These are phyloP conservation scores for Odobenus rosmarus DNA, from an alignment of 2,113 vertebrate genomes.

Conservation along the genomic window DNA sequence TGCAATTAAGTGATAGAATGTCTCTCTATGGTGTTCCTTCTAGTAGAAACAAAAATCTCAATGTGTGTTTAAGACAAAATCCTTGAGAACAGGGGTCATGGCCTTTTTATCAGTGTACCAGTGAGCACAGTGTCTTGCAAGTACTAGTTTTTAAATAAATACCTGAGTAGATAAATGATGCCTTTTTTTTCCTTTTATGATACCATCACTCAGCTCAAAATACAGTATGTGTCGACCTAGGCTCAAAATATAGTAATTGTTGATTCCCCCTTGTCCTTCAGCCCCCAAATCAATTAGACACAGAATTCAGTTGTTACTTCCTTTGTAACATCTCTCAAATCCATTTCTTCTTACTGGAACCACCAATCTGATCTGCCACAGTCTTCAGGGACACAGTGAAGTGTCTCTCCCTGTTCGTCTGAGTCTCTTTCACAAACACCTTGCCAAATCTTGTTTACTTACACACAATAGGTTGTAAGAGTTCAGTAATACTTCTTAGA, in stretches of 20 bases:
- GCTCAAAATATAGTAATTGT: not conserved
- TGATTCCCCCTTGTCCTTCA: not conserved
- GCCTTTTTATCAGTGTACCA: not conserved
- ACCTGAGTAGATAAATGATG: not conserved
- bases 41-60: not conserved
- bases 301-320: not conserved
- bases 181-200: slow-evolving; percentile 15
- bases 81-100: not conserved
- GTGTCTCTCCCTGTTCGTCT: not conserved
- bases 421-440: not conserved
- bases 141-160: not conserved
- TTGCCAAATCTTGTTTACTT: not conserved
- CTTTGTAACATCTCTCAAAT: not conserved
- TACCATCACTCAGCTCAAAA: not conserved
- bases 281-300: not conserved
- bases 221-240: not conserved
- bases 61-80: not conserved
- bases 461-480: not conserved
- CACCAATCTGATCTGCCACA: not conserved
- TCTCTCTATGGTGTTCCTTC: not conserved
- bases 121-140: not conserved
- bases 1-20: not conserved
- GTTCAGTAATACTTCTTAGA: slow-evolving; percentile 5
- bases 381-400: not conserved
- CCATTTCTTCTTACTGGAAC: not conserved